Evolutionary conservation across 2,888 invertebrate genomes (phyloP), one percentile per base, ranked within the genome.

Genomic region (Caenorhabditis sulstoni): DNA sequence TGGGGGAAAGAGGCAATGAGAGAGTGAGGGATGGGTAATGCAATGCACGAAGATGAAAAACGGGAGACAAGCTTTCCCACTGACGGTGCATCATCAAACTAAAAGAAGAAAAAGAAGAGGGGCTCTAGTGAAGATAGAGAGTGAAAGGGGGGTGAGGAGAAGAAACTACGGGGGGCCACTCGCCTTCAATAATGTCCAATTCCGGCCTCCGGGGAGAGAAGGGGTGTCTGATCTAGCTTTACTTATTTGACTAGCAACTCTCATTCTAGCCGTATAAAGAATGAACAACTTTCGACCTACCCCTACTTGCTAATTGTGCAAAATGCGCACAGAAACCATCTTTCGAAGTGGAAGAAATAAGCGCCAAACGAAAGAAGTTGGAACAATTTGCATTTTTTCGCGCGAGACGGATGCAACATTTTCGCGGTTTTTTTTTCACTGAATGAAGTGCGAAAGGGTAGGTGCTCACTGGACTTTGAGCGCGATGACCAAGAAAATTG

Each of bases 131-230:
- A 71, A 53, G 45, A 61, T 35, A 45, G 55, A 62, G 47, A 44
- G 64, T 57, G 37, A 14, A 57, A 37, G 57, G 50, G 58, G 62
- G 50, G 44, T 29, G 58, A 65, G 44, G 41, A 68, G 68, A 52
- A 23, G 39, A 53, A 57, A 39, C 62, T 29, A 29, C 29, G 29
- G n/a, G n/a, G n/a, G 71, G 50, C 68, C 76, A 76, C 76, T 78
- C 61, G 55, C 70, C 65, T 66, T 78, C 78, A 71, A 71, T 71
- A 78, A 78, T 78, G 71, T 78, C 65, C 71, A 71, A 71, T 78
- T 71, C 61, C 23, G 58, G 57, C 20, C 29, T 29, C 29, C 29
- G 29, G 29, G 29, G 7, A 29, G 29, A 29, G 29, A 29, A 29
- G 29, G 29, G 37, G 57, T 49, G 44, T 53, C 76, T 76, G 64